Conservation (phyloP, 2,888 invertebrate species). For the Hydraecia micacea region DNA sequence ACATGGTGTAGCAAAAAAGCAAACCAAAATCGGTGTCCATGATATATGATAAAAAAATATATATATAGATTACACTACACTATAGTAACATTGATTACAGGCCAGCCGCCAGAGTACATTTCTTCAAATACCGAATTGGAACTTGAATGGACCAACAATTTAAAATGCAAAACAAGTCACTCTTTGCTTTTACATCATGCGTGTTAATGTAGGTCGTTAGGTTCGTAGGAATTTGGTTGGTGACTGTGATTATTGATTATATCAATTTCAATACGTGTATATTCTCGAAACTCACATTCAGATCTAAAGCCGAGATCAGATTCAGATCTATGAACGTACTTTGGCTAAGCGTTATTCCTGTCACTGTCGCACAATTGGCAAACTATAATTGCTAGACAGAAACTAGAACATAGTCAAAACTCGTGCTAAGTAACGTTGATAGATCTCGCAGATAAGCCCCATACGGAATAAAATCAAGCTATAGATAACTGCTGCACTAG, state of each 20-base stretch:
- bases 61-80: background rate
- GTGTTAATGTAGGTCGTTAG: background rate
- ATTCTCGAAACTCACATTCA: background rate
- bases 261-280: background rate
- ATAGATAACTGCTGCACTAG: background rate
- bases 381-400: background rate
- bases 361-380: background rate
- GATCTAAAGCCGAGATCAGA: too few species aligned
- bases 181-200: constrained; percentile 21
- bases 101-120: background rate
- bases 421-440: background rate
- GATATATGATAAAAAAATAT: background rate
- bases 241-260: too few species aligned
- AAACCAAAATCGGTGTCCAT: background rate
- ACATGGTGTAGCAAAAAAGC: background rate
- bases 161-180: constrained; percentile 24
- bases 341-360: background rate
- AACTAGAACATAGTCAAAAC: background rate
- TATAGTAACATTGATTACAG: background rate
- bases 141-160: constrained; percentile 9
- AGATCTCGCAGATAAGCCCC: background rate
- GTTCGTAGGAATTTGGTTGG: background rate
- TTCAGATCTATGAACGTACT: too few species aligned
- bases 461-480: background rate
- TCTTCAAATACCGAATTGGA: background rate